Evolutionary conservation across 2,797 vertebrate genomes (phyloP).

Genomic region (Galaxias olidus): DNA sequence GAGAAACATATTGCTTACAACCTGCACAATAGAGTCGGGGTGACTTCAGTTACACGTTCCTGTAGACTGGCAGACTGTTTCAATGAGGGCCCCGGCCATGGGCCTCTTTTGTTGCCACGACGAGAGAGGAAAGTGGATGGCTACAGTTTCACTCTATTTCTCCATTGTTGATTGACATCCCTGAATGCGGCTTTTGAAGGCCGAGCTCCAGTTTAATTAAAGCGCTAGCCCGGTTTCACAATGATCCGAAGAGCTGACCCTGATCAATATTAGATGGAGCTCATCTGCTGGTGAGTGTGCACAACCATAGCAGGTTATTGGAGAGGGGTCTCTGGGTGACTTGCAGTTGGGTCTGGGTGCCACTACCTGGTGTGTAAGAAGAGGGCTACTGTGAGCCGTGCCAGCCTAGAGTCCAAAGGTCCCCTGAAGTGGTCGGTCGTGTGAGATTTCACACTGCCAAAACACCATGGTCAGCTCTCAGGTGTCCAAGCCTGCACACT

Average conservation of each 20-base stretch:
- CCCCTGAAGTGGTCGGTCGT: constrained; percentile 42
- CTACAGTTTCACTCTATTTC: constrained; percentile 87
- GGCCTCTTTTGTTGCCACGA: constrained; percentile 77
- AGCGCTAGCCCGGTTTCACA: constrained; percentile 81
- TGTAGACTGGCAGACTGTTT: constrained; percentile 86
- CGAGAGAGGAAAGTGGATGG: constrained; percentile 82
- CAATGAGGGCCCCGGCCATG: constrained; percentile 82
- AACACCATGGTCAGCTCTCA: constrained; percentile 67
- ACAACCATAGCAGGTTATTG: constrained; percentile 73
- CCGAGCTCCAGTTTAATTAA: constrained; percentile 89
- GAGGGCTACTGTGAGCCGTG: constrained; percentile 14
- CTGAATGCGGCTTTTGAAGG: constrained; percentile 89
- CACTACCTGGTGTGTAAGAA: constrained; percentile 6
- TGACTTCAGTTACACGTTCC: constrained; percentile 90
- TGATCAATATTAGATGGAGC: constrained; percentile 87
- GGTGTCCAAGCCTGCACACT: constrained; percentile 62
- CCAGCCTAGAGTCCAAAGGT: constrained; percentile 32
- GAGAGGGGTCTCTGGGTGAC: constrained; percentile 25
- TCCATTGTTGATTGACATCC: constrained; percentile 82
- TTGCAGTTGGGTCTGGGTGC: constrained; percentile 1
- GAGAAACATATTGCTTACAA: constrained; percentile 91
- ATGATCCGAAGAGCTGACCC: constrained; percentile 83
- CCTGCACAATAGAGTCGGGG: constrained; percentile 80
- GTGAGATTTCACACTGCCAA: constrained; percentile 81
- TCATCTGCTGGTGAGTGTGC: constrained; percentile 84